phyloP scores from a whole-genome alignment of 2,888 invertebrate species.

The Catocala sponsa region DNA sequence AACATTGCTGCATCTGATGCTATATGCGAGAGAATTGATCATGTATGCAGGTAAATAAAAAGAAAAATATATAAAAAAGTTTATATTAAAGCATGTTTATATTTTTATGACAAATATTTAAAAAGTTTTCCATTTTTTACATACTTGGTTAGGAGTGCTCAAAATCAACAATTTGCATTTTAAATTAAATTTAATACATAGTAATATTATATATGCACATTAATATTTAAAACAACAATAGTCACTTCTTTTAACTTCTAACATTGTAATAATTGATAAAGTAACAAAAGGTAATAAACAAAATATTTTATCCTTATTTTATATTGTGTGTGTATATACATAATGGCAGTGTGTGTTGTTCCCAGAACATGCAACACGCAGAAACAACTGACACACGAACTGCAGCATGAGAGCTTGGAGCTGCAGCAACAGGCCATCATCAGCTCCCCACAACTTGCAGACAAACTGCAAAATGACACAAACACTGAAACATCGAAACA shows the following conservation, averaged over 20 bases:
- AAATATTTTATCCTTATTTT: constrained; percentile 57
- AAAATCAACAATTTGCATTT: constrained; percentile 55
- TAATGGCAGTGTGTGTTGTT: constrained; percentile 48
- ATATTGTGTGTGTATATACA: constrained; percentile 52
- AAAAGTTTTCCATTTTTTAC: constrained; percentile 42
- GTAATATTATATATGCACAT: constrained; percentile 48
- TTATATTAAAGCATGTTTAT: constrained; percentile 70
- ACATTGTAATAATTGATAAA: constrained; percentile 69
- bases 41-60: constrained; percentile 75
- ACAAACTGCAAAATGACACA: constrained; percentile 68
- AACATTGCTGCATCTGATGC: constrained; percentile 85
- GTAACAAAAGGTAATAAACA: constrained; percentile 65
- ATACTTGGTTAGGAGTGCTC: constrained; percentile 43
- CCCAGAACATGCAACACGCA: constrained; percentile 77
- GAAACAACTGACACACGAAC: constrained; percentile 76
- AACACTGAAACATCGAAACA: constrained; percentile 29
- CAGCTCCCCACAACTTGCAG: constrained; percentile 73
- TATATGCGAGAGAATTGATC: constrained; percentile 85
- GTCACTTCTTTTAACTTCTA: constrained; percentile 69
- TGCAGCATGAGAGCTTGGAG: constrained; percentile 83
- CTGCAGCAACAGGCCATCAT: constrained; percentile 81
- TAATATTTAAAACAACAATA: constrained; percentile 67
- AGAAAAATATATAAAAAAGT: constrained; percentile 43
- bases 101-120: constrained; percentile 52
- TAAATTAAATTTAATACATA: constrained; percentile 51